A percentile compares a stretch with the other conserved stretches of the same genome.
Evolutionary conservation across 2,113 vertebrate species (phyloP).

Genomic region (Gambusia holbrooki): DNA sequence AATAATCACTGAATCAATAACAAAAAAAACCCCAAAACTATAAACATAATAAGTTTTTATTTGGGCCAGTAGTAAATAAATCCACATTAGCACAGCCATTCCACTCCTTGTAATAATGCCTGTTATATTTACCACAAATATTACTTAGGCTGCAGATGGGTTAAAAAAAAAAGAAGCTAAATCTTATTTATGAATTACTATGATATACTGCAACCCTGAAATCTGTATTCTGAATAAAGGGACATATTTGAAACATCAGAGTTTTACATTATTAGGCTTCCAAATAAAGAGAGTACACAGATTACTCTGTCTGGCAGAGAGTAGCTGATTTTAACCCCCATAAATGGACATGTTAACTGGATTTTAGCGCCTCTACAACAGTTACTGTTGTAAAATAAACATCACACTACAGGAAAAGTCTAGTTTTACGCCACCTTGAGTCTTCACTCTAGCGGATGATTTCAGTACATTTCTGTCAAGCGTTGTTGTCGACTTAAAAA

Average conservation of each 20-base stretch:
- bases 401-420: not conserved
- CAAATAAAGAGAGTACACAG: not conserved
- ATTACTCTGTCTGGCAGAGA: not conserved
- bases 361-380: not conserved
- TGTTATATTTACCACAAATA: too few species aligned
- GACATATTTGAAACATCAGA: not conserved
- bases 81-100: too few species aligned
- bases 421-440: not conserved
- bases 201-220: not conserved
- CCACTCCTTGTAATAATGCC: too few species aligned
- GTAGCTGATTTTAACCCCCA: not conserved
- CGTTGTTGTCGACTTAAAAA: constrained; percentile 53
- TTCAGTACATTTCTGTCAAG: constrained; percentile 8
- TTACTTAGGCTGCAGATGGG: too few species aligned
- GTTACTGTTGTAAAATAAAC: not conserved
- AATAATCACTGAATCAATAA: too few species aligned
- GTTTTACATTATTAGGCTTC: not conserved
- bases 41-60: too few species aligned
- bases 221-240: not conserved
- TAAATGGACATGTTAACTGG: not conserved
- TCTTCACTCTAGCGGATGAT: not conserved
- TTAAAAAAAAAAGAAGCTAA: not conserved
- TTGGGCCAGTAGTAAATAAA: too few species aligned
- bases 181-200: not conserved
- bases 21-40: too few species aligned